phyloP scores from a whole-genome alignment of 2,888 invertebrate species.

The Bombylius discolor region DNA sequence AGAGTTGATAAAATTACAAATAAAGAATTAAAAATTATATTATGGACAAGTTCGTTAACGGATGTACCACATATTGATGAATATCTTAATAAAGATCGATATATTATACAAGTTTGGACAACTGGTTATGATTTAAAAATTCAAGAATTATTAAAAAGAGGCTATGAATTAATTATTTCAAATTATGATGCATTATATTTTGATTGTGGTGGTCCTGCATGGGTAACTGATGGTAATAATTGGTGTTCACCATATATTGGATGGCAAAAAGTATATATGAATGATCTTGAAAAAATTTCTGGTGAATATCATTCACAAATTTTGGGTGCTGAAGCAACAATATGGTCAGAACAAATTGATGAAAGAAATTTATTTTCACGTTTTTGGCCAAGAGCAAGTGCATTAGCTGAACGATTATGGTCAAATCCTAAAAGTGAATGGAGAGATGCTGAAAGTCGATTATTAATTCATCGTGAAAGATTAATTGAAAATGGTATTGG shows the following conservation, averaged over 20 bases:
- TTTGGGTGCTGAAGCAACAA: constrained; percentile 63
- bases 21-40: constrained; percentile 48
- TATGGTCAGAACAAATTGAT: constrained; percentile 80
- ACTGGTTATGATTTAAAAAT: constrained; percentile 51
- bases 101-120: constrained; percentile 78
- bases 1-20: constrained; percentile 29
- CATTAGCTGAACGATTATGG: constrained; percentile 75
- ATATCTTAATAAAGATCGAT: constrained; percentile 56
- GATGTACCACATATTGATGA: constrained; percentile 48
- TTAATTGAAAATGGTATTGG: constrained; percentile 49
- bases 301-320: constrained; percentile 40
- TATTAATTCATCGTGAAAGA: constrained; percentile 55
- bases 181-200: constrained; percentile 79
- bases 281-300: constrained; percentile 52
- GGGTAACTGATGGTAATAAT: constrained; percentile 68
- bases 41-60: constrained; percentile 76
- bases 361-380: constrained; percentile 52
- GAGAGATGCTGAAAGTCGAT: constrained; percentile 56
- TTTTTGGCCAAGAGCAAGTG: constrained; percentile 75
- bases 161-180: constrained; percentile 65
- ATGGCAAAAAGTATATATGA: constrained; percentile 77
- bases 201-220: constrained; percentile 73
- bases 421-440: constrained; percentile 53
- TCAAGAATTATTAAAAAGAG: constrained; percentile 52
- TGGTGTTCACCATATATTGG: constrained; percentile 87